Evolutionary conservation across 2,113 vertebrate species (phyloP).

Genomic region (Silurus glanis): DNA sequence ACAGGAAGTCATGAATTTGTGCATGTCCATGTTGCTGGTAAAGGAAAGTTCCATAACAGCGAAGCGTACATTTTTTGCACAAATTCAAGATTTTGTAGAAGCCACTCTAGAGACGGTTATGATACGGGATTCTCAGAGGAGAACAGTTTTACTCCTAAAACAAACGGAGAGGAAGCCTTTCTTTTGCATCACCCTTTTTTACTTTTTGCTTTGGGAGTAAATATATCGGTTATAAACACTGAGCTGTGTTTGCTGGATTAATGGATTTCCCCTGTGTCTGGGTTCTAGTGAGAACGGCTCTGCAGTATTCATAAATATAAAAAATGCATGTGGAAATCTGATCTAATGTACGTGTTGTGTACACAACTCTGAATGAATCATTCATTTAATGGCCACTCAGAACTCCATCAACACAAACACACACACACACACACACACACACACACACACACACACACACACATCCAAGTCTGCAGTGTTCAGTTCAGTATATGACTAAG

Average conservation of each 20-base stretch:
- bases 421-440: not conserved
- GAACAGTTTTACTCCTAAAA: not conserved
- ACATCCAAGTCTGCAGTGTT: not conserved
- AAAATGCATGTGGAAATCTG: slow-evolving; percentile 75
- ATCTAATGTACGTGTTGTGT: slow-evolving; percentile 66
- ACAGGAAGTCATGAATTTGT: not conserved
- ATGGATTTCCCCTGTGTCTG: slow-evolving; percentile 69
- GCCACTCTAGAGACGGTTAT: not conserved
- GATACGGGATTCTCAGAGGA: slow-evolving; percentile 14
- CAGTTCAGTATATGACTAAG: not conserved
- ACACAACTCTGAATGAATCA: slow-evolving; percentile 67
- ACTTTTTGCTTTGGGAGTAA: slow-evolving; percentile 52
- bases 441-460: not conserved
- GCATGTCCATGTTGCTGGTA: not conserved
- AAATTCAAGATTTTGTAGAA: not conserved
- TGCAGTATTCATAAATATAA: slow-evolving; percentile 66
- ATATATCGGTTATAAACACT: slow-evolving; percentile 56
- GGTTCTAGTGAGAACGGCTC: slow-evolving; percentile 55
- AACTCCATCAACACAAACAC: slow-evolving; percentile 16
- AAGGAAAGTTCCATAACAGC: not conserved
- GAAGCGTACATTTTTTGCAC: not conserved
- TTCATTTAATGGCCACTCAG: slow-evolving; percentile 64
- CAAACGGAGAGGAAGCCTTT: slow-evolving; percentile 21
- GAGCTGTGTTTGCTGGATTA: slow-evolving; percentile 53
- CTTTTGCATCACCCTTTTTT: slow-evolving; percentile 58